Evolutionary conservation across 2,888 invertebrate genomes (phyloP), one percentile per base, ranked within the genome.

Genomic region (Tipula vernalis): DNA sequence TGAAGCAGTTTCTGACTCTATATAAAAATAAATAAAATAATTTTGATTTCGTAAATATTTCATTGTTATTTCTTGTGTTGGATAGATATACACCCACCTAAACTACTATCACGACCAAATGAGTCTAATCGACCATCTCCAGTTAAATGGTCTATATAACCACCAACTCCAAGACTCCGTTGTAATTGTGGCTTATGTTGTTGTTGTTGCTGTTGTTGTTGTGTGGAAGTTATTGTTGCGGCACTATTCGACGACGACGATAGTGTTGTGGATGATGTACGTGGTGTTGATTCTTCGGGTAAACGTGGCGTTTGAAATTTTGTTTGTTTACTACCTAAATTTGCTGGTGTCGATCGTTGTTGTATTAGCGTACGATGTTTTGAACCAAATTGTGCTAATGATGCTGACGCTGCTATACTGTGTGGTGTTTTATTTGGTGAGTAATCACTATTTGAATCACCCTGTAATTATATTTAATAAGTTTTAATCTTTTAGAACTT

Each of bases 361-460:
- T 91, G 91, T 88, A 91, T 90, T 87, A 92, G 89, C 87, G 90
- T 90, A 88, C 91, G 91, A 90, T 92, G 91, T 89, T 92, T 91
- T 88, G 91, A 90, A 39, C 51, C 51, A 36, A 86, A 51, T 36
- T 51, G 51, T 36, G 39, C 86, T 8, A 51, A 12, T 1, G 86
- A 91, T 89, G 91, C 90, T 89, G 92, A 92, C 89, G 91, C 91
- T 88, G 91, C 90, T 90, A 91, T 90, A 89, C 90, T 89, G 89
- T 90, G 90, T 90, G 92, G 91, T 91, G 92, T 90, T 91, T 92
- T 92, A 90, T 92, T 92, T 90, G 94, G 94, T 90, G 94, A 94
- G 90, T 94, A 94, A 91, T 94, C 94, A 91, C 94, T 94, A 89
- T 94, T 94, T 88, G 94, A 94, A 91, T 94, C 94, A 89, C 94